Evolutionary conservation across 2,888 invertebrate species (phyloP).

Genomic region (Leucoma salicis): DNA sequence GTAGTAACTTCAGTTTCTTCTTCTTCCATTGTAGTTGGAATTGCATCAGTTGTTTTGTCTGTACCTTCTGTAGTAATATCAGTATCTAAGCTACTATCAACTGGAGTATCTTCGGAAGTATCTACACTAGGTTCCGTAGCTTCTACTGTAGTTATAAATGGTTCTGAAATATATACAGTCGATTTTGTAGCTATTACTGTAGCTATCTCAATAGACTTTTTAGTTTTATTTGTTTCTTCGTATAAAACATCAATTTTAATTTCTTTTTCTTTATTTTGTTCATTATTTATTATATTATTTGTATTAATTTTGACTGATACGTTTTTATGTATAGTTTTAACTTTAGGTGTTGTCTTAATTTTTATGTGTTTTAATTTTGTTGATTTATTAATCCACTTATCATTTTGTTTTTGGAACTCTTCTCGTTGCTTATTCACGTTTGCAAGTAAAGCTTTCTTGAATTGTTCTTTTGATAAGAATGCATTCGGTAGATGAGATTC

Average conservation of each 20-base stretch:
- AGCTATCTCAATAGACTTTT: not conserved
- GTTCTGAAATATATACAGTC: too few species aligned
- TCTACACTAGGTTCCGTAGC: not conserved
- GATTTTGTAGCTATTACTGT: not conserved
- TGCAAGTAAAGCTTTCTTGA: constrained; percentile 45
- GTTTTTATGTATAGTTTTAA: not conserved
- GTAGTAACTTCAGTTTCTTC: constrained; percentile 1
- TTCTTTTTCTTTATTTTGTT: not conserved
- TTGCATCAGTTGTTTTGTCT: not conserved
- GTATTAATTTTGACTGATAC: not conserved
- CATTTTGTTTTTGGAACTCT: constrained; percentile 15
- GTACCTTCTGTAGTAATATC: not conserved
- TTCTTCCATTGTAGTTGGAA: not conserved
- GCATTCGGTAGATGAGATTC: constrained; percentile 61
- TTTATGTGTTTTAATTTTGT: not conserved
- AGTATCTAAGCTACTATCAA: not conserved
- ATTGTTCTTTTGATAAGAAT: constrained; percentile 53
- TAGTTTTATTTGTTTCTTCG: too few species aligned
- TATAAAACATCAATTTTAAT: not conserved
- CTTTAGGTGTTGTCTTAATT: not conserved
- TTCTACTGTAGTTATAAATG: not conserved
- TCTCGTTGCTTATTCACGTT: constrained; percentile 35
- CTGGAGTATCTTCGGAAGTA: not conserved
- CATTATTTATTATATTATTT: not conserved
- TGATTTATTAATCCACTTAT: not conserved